Conservation (phyloP, 2,113 vertebrate species). For the Parus major region DNA sequence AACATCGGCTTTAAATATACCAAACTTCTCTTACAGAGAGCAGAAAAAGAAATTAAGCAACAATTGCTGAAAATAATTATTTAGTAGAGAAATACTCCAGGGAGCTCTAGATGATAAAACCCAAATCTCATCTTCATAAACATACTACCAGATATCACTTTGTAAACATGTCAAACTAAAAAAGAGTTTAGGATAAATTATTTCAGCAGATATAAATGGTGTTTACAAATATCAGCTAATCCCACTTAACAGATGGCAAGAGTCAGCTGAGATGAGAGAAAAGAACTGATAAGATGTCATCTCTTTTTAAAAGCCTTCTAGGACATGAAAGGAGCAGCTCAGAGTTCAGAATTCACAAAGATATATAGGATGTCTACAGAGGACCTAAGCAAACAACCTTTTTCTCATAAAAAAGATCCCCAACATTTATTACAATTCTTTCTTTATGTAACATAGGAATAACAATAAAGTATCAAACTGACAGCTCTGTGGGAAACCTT, state of each 20-base stretch:
- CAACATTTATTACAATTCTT: neutral
- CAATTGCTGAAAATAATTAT: neutral
- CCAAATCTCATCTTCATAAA: neutral
- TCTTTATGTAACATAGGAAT: neutral
- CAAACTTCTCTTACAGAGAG: neutral
- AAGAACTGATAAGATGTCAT: neutral
- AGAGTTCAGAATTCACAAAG: neutral
- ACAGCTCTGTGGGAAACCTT: neutral
- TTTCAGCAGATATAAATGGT: neutral
- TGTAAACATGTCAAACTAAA: neutral
- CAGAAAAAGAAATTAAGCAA: neutral
- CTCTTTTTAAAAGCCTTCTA: neutral
- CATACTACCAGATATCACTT: neutral
- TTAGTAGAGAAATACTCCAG: neutral
- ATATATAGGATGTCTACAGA: neutral
- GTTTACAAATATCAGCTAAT: neutral
- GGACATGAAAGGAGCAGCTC: neutral
- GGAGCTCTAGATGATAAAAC: neutral
- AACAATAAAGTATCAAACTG: neutral
- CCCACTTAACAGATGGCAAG: neutral
- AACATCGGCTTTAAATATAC: neutral
- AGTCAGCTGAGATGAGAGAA: neutral
- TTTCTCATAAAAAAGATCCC: neutral
- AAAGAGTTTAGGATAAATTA: neutral
- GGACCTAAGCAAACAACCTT: neutral